phyloP scores from a whole-genome alignment of 2,888 invertebrate species.

The Apotomis turbidana region DNA sequence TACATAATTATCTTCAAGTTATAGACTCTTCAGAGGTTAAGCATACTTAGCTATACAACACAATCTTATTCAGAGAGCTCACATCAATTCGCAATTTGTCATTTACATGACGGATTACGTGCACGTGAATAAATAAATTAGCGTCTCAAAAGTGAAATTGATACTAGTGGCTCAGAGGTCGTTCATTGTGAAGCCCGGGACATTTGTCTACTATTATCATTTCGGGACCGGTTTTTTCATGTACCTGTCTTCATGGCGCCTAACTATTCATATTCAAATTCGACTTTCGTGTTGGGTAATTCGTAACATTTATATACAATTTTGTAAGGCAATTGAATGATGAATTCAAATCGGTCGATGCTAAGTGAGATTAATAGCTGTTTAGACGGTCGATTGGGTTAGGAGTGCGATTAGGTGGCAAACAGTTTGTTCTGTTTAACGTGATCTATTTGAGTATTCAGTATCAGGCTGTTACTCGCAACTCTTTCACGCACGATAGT shows the following conservation, averaged over 20 bases:
- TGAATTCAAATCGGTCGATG: constrained; percentile 62
- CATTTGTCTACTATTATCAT: constrained; percentile 80
- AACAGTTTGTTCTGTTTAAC: constrained; percentile 20
- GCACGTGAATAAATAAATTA: constrained; percentile 75
- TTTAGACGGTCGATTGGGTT: constrained; percentile 54
- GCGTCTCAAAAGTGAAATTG: constrained; percentile 71
- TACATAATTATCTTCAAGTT: too few species aligned
- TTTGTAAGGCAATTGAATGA: constrained; percentile 73
- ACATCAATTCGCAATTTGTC: constrained; percentile 34
- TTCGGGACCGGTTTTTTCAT: constrained; percentile 79
- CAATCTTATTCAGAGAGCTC: not conserved
- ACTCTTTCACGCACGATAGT: too few species aligned
- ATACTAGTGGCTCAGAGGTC: constrained; percentile 70
- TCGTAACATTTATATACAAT: constrained; percentile 78
- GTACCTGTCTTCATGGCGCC: constrained; percentile 82
- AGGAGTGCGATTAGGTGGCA: constrained; percentile 40
- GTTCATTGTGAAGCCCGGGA: constrained; percentile 76
- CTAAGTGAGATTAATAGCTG: constrained; percentile 68
- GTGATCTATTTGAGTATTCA: constrained; percentile 1
- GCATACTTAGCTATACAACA: not conserved
- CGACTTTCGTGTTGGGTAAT: constrained; percentile 76
- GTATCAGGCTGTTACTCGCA: too few species aligned
- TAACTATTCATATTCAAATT: constrained; percentile 82
- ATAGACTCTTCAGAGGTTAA: constrained; percentile 4
- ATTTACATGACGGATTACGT: constrained; percentile 46